Percentiles rank a stretch among this genome's conserved stretches.
Evolutionary conservation across 2,113 vertebrate genomes (phyloP).

Genomic region (Proterorhinus semilunaris): DNA sequence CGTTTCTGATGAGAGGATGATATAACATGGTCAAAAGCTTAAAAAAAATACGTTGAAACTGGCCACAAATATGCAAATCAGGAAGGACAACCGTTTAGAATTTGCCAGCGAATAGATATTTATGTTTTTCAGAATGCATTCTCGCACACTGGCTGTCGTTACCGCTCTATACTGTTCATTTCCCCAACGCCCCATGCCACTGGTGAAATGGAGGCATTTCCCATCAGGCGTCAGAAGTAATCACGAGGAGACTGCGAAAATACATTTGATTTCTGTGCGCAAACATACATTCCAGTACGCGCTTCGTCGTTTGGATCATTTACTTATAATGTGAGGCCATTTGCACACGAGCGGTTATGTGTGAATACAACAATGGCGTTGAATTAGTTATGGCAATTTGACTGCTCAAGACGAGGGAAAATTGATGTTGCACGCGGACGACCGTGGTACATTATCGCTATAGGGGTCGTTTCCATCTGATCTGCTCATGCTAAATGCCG

Average conservation of each 20-base stretch:
- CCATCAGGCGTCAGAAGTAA: conserved; percentile 1
- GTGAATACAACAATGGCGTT: conserved; percentile 12
- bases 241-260: not conserved
- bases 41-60: no score
- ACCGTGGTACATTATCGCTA: not conserved
- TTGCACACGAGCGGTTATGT: conserved; percentile 3
- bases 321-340: conserved; percentile 17
- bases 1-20: no score
- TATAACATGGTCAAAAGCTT: no score
- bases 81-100: no score
- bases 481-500: not conserved
- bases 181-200: not conserved
- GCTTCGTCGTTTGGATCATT: conserved; percentile 9
- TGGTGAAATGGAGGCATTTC: not conserved
- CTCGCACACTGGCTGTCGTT: not conserved
- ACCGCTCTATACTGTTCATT: not conserved
- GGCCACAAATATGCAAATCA: no score
- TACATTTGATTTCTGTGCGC: not conserved
- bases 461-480: not conserved
- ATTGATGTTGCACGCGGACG: not conserved
- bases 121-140: no score
- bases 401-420: conserved; percentile 15
- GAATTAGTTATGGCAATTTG: conserved; percentile 38
- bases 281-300: not conserved
- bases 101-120: no score